A percentile compares a stretch with the other conserved stretches of the same genome.
Evolutionary conservation across 2,797 vertebrate genomes (phyloP).

Genomic region (Cynopterus sphinx): DNA sequence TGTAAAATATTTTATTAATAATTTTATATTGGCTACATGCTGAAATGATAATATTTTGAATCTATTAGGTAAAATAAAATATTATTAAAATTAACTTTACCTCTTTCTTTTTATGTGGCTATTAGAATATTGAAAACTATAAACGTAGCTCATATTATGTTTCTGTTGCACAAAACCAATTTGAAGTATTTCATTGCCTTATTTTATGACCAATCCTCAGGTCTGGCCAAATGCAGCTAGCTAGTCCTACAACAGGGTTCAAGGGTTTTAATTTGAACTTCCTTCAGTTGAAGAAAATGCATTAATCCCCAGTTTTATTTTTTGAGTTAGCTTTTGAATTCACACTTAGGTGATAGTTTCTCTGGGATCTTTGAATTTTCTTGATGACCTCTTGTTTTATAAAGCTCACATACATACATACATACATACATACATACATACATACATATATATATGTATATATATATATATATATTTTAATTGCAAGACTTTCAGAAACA

Average conservation of each 20-base stretch:
- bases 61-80: slow-evolving; percentile 37
- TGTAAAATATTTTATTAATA: slow-evolving; percentile 50
- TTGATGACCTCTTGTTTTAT: not conserved
- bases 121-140: not conserved
- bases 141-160: not conserved
- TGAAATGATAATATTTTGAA: slow-evolving; percentile 33
- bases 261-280: not conserved
- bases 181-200: not conserved
- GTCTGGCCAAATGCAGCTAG: not conserved
- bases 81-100: slow-evolving; percentile 37
- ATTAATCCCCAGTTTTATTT: not conserved
- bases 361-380: not conserved
- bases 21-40: slow-evolving; percentile 16
- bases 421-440: too few relatives aligned
- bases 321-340: not conserved
- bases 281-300: not conserved
- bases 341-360: not conserved
- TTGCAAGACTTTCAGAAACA: not conserved
- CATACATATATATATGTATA: too few relatives aligned
- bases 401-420: not conserved
- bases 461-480: not conserved
- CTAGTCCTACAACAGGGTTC: not conserved
- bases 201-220: not conserved
- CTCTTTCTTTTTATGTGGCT: slow-evolving; percentile 4
- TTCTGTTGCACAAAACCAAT: not conserved